Percentiles rank a stretch among this genome's conserved stretches.
Conservation (phyloP, 2,113 vertebrate genomes). For the Vidua chalybeata region DNA sequence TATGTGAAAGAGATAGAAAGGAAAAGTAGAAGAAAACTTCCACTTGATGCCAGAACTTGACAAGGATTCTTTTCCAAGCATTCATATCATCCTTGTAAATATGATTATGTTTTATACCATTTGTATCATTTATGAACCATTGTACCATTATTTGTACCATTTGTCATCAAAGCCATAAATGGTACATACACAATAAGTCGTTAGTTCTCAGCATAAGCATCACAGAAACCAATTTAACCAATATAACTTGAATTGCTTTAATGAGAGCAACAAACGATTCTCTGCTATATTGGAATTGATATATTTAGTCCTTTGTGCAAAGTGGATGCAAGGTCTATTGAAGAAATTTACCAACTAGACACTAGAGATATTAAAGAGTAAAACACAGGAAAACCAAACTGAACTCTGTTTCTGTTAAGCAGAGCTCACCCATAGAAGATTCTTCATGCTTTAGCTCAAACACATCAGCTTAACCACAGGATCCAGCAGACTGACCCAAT, state of each 20-base stretch:
- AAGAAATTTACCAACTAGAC: not conserved
- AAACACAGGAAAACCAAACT: not conserved
- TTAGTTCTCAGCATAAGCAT: not conserved
- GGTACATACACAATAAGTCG: not conserved
- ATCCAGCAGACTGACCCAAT: not conserved
- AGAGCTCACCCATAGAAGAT: not conserved
- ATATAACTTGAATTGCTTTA: not conserved
- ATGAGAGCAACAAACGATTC: not conserved
- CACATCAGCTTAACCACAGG: not conserved
- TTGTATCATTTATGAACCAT: not conserved
- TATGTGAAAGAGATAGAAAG: not conserved
- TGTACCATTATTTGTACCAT: not conserved
- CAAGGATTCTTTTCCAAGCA: not conserved
- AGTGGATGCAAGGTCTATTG: not conserved
- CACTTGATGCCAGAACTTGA: not conserved
- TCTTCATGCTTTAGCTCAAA: not conserved
- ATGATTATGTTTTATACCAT: not conserved
- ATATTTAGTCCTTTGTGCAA: not conserved
- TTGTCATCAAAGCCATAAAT: not conserved
- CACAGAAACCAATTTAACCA: not conserved
- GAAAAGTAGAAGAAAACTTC: not conserved
- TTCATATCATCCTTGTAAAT: not conserved
- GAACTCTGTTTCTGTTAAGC: not conserved
- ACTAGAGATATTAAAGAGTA: not conserved
- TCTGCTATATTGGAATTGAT: not conserved